Evolutionary conservation across 2,797 vertebrate species (phyloP).

Genomic region (Melanotaenia parkinsoni): DNA sequence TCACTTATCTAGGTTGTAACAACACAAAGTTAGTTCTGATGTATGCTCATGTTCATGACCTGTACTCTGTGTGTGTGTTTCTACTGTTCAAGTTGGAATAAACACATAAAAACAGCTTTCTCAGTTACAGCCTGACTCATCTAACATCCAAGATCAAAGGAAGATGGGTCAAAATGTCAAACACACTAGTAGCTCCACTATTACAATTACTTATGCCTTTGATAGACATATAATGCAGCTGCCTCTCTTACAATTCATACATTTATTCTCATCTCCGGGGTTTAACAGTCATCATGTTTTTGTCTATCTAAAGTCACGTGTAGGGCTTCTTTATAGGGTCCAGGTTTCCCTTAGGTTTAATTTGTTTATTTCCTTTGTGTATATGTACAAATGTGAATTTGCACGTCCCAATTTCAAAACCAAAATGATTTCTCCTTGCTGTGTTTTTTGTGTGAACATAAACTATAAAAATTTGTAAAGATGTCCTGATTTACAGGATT

Average conservation of each 20-base stretch:
- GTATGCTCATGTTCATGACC: neutral
- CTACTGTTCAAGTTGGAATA: slow-evolving; percentile 5
- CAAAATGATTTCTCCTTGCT: neutral
- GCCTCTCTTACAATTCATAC: slow-evolving; percentile 27
- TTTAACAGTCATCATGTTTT: slow-evolving; percentile 49
- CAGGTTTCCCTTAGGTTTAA: too few species aligned
- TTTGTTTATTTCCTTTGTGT: too few species aligned
- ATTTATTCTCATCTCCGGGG: slow-evolving; percentile 43
- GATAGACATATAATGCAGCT: slow-evolving; percentile 17
- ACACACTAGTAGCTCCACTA: slow-evolving; percentile 26
- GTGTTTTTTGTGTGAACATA: neutral
- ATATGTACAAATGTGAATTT: slow-evolving; percentile 1
- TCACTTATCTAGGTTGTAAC: slow-evolving; percentile 45
- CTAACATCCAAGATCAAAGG: slow-evolving; percentile 35
- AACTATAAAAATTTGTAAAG: neutral
- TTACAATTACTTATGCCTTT: slow-evolving; percentile 41
- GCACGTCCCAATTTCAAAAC: neutral
- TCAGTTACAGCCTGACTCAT: slow-evolving; percentile 30
- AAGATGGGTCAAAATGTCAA: slow-evolving; percentile 2
- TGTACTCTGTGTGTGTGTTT: neutral
- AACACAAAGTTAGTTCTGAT: slow-evolving; percentile 45
- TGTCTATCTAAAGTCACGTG: slow-evolving; percentile 33
- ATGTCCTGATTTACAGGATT: too few species aligned
- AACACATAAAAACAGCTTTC: slow-evolving; percentile 20
- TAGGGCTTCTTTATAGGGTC: too few species aligned